phyloP scores from a whole-genome alignment of 2,888 invertebrate genomes.

The Cyrtodaria siliqua region DNA sequence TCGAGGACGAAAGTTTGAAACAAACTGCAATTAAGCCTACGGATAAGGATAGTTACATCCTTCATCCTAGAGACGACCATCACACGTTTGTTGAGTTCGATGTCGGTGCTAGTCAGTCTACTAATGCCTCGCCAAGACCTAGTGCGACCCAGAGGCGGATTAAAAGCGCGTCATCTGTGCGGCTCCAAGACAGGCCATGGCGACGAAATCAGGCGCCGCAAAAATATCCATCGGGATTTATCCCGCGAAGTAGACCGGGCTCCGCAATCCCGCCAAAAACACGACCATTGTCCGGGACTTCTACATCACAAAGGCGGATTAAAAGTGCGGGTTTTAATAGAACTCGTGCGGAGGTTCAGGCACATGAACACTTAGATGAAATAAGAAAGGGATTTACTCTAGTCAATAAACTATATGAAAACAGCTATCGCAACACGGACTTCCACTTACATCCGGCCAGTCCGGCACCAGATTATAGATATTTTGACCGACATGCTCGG shows the following conservation, averaged over 20 bases:
- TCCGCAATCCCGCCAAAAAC: slow-evolving; percentile 46
- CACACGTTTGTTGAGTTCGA: slow-evolving; percentile 50
- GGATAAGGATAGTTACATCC: slow-evolving; percentile 65
- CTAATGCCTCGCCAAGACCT: slow-evolving; percentile 11
- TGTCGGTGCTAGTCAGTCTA: slow-evolving; percentile 22
- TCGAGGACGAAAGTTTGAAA: slow-evolving; percentile 58
- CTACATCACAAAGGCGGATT: slow-evolving; percentile 40
- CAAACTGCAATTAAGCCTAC: slow-evolving; percentile 55
- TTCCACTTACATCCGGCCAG: slow-evolving; percentile 68
- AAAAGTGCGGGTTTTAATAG: slow-evolving; percentile 64
- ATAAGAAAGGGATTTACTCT: slow-evolving; percentile 68
- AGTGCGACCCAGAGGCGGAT: slow-evolving; percentile 47
- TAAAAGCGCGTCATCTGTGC: slow-evolving; percentile 59
- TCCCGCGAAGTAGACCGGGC: slow-evolving; percentile 55
- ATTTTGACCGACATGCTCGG: slow-evolving; percentile 76
- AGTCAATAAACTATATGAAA: slow-evolving; percentile 72
- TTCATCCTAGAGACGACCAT: slow-evolving; percentile 65
- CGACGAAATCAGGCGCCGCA: slow-evolving; percentile 24
- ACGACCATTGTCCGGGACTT: slow-evolving; percentile 40
- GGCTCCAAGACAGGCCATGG: slow-evolving; percentile 61
- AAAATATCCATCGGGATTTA: slow-evolving; percentile 43
- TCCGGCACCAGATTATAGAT: slow-evolving; percentile 71
- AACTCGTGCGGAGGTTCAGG: slow-evolving; percentile 42
- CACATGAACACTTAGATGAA: slow-evolving; percentile 47
- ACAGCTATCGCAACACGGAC: slow-evolving; percentile 43